A percentile compares a stretch with the other conserved stretches of the same genome.
phyloP scores from a whole-genome alignment of 2,797 vertebrate species.

The Epinephelus coioides region DNA sequence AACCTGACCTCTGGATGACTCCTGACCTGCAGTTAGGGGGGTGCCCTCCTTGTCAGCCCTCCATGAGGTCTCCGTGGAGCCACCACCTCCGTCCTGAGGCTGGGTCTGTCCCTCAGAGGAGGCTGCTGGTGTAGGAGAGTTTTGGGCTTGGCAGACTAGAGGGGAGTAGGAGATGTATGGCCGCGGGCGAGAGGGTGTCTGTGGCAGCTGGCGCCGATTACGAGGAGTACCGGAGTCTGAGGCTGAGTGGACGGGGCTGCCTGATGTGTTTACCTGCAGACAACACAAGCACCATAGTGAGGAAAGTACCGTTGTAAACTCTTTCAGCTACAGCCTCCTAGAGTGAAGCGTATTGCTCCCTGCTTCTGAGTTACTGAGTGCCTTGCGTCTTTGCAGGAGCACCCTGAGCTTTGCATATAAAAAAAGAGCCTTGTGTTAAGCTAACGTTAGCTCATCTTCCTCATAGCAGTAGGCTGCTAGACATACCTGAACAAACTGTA shows the following conservation, averaged over 20 bases:
- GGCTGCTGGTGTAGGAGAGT: conserved; percentile 74
- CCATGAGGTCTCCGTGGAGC: conserved; percentile 64
- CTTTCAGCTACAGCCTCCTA: background rate
- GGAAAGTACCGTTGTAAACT: background rate
- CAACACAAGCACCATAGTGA: conserved; percentile 21
- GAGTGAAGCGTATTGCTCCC: no score
- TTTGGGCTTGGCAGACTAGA: conserved; percentile 88
- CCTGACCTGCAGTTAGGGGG: conserved; percentile 68
- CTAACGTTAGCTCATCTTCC: no score
- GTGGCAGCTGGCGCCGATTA: conserved; percentile 94
- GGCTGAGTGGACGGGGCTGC: conserved; percentile 90
- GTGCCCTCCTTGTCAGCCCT: conserved; percentile 81
- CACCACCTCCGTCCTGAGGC: conserved; percentile 81
- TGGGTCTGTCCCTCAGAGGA: conserved; percentile 84
- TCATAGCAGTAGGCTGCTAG: no score
- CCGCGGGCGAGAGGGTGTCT: conserved; percentile 93
- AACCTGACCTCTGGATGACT: conserved; percentile 81
- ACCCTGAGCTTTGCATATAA: no score
- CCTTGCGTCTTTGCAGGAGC: no score
- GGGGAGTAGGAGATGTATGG: conserved; percentile 96
- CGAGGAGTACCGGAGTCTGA: conserved; percentile 93
- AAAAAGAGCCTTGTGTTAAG: no score
- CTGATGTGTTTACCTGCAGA: conserved; percentile 88
- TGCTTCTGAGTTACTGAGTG: no score
- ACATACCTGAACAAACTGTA: no score